phyloP scores from a whole-genome alignment of 2,113 vertebrate species.

The zebrafish (Danio rerio) region DNA sequence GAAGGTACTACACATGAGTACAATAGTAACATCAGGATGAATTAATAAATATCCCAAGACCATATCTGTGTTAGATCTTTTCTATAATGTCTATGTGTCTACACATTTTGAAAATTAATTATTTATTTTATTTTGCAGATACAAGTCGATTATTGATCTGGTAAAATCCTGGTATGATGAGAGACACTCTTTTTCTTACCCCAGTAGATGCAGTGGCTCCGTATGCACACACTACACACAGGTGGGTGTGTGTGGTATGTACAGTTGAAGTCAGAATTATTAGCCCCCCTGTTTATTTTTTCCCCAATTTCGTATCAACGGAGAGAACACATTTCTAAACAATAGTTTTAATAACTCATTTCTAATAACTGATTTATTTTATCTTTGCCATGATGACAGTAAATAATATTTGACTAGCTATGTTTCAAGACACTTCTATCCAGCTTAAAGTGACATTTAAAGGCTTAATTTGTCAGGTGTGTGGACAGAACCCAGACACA shows the following conservation, averaged over 20 bases:
- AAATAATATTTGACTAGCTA: too few relatives aligned
- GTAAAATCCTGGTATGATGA: slow-evolving; percentile 85
- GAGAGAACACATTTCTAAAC: too few relatives aligned
- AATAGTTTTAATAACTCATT: too few relatives aligned
- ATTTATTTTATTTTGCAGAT: slow-evolving; percentile 68
- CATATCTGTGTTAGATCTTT: not conserved
- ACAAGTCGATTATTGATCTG: slow-evolving; percentile 82
- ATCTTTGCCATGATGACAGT: too few relatives aligned
- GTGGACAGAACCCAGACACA: too few relatives aligned
- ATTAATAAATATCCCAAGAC: not conserved
- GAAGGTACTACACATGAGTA: slow-evolving; percentile 71
- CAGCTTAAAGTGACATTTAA: too few relatives aligned
- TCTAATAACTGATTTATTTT: too few relatives aligned
- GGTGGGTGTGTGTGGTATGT: slow-evolving; percentile 64
- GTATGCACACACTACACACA: slow-evolving; percentile 91
- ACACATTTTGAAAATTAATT: not conserved
- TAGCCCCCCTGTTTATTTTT: too few relatives aligned
- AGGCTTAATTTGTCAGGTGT: too few relatives aligned
- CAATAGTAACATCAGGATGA: not conserved
- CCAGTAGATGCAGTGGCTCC: slow-evolving; percentile 79
- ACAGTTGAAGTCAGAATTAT: too few relatives aligned
- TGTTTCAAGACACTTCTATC: too few relatives aligned
- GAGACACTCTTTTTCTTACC: slow-evolving; percentile 82
- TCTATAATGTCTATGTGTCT: not conserved
- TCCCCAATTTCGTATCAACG: too few relatives aligned